Conservation (phyloP, 2,888 invertebrate genomes). For the Tetrapedia diversipes region DNA sequence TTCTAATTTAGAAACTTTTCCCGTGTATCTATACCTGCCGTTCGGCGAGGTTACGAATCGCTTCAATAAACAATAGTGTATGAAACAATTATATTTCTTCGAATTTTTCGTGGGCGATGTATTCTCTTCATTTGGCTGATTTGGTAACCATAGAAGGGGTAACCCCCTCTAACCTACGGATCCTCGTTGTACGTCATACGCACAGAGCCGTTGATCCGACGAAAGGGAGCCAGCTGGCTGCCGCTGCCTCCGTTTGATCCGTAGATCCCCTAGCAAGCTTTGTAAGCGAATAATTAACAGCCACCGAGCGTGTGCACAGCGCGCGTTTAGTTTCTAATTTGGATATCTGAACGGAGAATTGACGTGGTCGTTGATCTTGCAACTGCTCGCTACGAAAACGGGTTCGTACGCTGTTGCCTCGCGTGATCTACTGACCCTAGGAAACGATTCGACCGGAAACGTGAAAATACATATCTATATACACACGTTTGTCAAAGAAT, state of each 20-base stretch:
- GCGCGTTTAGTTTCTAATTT: constrained; percentile 53
- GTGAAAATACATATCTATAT: no score
- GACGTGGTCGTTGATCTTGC: constrained; percentile 45
- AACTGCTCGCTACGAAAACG: constrained; percentile 19
- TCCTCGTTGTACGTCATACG: constrained; percentile 29
- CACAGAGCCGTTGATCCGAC: constrained; percentile 40
- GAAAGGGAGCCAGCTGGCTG: constrained; percentile 11
- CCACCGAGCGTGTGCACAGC: constrained; percentile 39
- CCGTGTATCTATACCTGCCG: no score
- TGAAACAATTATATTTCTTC: no score
- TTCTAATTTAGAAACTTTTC: no score
- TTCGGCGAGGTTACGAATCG: no score
- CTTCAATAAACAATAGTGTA: no score
- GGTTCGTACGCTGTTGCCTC: background rate
- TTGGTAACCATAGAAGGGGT: no score
- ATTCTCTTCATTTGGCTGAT: constrained; percentile 17
- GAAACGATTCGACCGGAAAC: no score
- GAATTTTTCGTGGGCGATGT: no score
- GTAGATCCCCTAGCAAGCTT: constrained; percentile 38
- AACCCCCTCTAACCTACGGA: background rate
- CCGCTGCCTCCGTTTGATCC: constrained; percentile 26
- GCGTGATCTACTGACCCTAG: no score
- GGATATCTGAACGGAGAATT: constrained; percentile 43
- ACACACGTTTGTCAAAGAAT: no score
- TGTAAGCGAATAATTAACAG: constrained; percentile 58